Conservation (phyloP, 2,888 invertebrate genomes). For the Acanthosepion lycidas region DNA sequence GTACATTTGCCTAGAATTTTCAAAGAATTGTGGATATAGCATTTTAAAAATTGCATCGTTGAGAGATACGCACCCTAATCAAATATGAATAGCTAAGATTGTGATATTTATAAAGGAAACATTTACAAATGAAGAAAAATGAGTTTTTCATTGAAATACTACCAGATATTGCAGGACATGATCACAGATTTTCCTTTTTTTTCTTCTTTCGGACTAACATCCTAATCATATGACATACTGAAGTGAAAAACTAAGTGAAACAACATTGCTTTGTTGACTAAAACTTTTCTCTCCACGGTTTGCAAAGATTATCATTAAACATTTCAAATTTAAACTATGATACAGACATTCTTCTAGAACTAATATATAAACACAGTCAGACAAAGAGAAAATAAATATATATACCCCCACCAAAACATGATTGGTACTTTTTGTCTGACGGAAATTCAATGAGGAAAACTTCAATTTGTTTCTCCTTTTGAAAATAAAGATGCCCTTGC, state of each 20-base stretch:
- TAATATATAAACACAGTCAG: background rate
- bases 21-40: too few species aligned
- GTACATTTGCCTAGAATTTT: too few species aligned
- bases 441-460: background rate
- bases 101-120: background rate
- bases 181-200: background rate
- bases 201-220: background rate
- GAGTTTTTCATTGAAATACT: background rate
- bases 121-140: background rate
- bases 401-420: background rate
- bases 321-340: background rate
- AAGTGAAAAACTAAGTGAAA: background rate
- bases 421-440: background rate
- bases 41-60: too few species aligned
- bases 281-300: background rate
- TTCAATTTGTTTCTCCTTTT: background rate
- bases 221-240: background rate
- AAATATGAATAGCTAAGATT: background rate
- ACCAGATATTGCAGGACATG: background rate
- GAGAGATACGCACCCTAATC: too few species aligned
- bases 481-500: background rate
- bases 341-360: background rate
- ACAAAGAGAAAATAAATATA: background rate
- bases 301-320: slow-evolving; percentile 33
- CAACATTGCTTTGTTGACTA: slow-evolving; percentile 18